These are phyloP conservation scores for Corynorhinus townsendii DNA, from an alignment of 2,113 vertebrate species.

Conservation along the genomic window DNA sequence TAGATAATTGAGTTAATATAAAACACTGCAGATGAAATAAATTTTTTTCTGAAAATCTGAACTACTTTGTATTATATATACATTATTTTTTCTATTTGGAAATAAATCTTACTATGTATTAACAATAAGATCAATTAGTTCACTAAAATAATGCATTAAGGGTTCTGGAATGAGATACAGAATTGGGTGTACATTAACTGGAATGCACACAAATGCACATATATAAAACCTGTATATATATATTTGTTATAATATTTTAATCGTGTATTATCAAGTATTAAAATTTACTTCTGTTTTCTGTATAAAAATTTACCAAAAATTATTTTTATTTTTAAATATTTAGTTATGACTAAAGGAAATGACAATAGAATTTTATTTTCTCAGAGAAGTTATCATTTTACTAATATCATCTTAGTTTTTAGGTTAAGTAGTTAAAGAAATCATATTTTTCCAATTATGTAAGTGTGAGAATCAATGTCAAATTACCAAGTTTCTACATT, in stretches of 20 bases:
- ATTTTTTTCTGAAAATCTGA: background rate
- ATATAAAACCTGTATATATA: background rate
- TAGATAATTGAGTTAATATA: background rate
- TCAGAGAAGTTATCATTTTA: conserved; percentile 1
- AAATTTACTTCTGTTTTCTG: background rate
- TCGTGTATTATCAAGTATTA: background rate
- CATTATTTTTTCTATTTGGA: background rate
- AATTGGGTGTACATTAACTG: background rate
- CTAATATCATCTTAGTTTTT: background rate
- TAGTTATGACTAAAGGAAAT: background rate
- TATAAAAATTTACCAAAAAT: background rate
- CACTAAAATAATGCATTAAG: background rate
- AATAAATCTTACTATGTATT: background rate
- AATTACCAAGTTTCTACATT: background rate
- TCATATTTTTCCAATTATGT: background rate
- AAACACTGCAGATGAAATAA: background rate
- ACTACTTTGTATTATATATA: background rate
- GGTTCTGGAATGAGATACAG: background rate
- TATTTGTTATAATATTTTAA: background rate
- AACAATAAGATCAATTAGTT: background rate
- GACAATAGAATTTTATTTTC: conserved; percentile 42
- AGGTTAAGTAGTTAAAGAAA: background rate
- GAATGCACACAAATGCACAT: background rate
- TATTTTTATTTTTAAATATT: background rate
- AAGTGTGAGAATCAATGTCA: background rate